Percentiles rank a stretch among this genome's conserved stretches.
These are phyloP conservation scores for Meteorus colon DNA, from an alignment of 2,888 invertebrate genomes.

Conservation along the genomic window DNA sequence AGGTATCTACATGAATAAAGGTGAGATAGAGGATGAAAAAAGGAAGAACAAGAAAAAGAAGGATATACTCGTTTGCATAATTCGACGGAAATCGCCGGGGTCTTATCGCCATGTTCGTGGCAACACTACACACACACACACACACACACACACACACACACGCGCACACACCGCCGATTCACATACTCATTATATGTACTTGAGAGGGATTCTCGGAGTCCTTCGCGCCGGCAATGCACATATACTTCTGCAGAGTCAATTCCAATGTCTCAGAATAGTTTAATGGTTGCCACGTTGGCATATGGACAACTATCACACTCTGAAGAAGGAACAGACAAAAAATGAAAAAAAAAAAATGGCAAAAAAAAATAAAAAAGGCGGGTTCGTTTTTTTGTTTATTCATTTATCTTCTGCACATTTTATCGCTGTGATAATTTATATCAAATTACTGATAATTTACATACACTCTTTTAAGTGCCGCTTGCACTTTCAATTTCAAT, in stretches of 20 bases:
- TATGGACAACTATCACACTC: conserved; percentile 8
- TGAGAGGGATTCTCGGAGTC: conserved; percentile 13
- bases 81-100: conserved; percentile 54
- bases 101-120: conserved; percentile 39
- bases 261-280: conserved; percentile 22
- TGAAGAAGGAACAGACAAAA: neutral
- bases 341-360: neutral
- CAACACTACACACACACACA: conserved; percentile 3
- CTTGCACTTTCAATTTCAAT: neutral
- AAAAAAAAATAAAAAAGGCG: neutral
- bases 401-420: neutral
- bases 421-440: neutral
- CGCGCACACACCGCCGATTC: conserved; percentile 22
- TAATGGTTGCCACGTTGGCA: conserved; percentile 8
- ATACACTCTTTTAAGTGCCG: neutral
- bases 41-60: conserved; percentile 1
- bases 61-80: conserved; percentile 56
- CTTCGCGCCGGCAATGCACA: neutral
- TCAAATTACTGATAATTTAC: neutral
- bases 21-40: conserved; percentile 9
- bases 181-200: conserved; percentile 33
- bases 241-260: conserved; percentile 9
- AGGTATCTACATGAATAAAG: neutral
- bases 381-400: neutral
- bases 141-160: neutral